Evolutionary conservation across 2,113 vertebrate species (phyloP).

Genomic region (Lontra canadensis): DNA sequence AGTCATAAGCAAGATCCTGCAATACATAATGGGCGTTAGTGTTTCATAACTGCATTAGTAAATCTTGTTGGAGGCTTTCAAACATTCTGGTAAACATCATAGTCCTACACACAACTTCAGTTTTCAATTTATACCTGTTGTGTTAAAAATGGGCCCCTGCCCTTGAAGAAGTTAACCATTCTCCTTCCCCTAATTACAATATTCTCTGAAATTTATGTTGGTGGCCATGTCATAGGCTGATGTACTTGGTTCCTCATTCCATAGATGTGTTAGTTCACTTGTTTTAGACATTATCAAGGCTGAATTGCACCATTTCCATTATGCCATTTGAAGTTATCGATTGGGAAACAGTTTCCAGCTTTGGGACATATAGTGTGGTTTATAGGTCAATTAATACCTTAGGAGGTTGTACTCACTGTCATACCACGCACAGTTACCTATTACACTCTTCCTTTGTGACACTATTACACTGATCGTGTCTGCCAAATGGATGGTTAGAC

Average conservation of each 20-base stretch:
- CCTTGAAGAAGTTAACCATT: background rate
- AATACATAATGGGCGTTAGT: conserved; percentile 2
- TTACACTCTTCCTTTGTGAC: background rate
- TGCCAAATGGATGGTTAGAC: conserved; percentile 40
- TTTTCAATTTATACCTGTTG: conserved; percentile 61
- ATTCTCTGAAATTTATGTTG: background rate
- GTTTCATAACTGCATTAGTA: conserved; percentile 65
- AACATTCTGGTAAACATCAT: conserved; percentile 37
- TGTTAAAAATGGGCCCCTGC: background rate
- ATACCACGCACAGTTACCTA: background rate
- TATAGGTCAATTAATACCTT: conserved; percentile 6
- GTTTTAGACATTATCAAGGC: conserved; percentile 19
- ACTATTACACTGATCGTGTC: background rate
- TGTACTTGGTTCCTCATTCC: background rate
- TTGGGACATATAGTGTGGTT: background rate
- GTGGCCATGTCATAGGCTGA: background rate
- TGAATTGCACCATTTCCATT: background rate
- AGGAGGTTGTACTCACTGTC: background rate
- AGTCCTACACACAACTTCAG: conserved; percentile 33
- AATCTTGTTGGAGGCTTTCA: conserved; percentile 60
- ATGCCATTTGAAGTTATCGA: conserved; percentile 46
- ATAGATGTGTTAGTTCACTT: conserved; percentile 38
- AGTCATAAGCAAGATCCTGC: conserved; percentile 63
- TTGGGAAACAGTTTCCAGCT: conserved; percentile 18
- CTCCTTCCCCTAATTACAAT: background rate